A percentile compares a stretch with the other conserved stretches of the same genome.
Evolutionary conservation across 2,113 vertebrate genomes (phyloP).

Genomic region (Lynx canadensis): DNA sequence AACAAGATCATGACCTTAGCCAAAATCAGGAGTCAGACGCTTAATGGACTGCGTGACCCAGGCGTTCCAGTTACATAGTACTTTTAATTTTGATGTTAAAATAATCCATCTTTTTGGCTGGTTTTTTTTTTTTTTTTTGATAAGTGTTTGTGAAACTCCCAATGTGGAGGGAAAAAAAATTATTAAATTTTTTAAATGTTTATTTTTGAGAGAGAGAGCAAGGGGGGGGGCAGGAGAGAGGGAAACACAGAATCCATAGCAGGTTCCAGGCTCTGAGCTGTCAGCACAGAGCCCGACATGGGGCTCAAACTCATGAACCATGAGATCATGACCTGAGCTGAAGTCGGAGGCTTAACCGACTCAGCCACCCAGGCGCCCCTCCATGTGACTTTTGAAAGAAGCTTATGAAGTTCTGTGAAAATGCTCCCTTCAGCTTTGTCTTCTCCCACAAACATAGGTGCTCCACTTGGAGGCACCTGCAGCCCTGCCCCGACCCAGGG

Average conservation of each 20-base stretch:
- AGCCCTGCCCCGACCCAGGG: background rate
- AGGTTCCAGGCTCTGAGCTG: too few relatives aligned
- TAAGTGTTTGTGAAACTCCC: background rate
- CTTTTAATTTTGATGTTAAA: background rate
- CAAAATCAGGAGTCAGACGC: rapidly evolving
- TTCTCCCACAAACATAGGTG: background rate
- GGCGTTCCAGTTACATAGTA: background rate
- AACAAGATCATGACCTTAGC: too few relatives aligned
- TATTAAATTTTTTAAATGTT: too few relatives aligned
- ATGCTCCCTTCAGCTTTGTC: background rate
- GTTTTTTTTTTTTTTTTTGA: background rate
- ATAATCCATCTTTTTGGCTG: background rate
- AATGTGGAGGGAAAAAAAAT: background rate
- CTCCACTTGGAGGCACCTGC: background rate
- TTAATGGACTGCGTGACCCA: too few relatives aligned
- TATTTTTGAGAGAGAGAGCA: too few relatives aligned
- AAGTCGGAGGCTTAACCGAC: too few relatives aligned
- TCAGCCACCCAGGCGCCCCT: too few relatives aligned
- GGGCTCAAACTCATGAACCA: too few relatives aligned
- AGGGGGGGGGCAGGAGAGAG: too few relatives aligned
- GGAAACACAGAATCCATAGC: too few relatives aligned
- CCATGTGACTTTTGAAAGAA: background rate
- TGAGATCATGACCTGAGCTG: too few relatives aligned
- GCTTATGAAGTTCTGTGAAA: background rate
- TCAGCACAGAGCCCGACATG: too few relatives aligned